Conservation (phyloP, 2,888 invertebrate genomes). For the Drosophila infuscata region DNA sequence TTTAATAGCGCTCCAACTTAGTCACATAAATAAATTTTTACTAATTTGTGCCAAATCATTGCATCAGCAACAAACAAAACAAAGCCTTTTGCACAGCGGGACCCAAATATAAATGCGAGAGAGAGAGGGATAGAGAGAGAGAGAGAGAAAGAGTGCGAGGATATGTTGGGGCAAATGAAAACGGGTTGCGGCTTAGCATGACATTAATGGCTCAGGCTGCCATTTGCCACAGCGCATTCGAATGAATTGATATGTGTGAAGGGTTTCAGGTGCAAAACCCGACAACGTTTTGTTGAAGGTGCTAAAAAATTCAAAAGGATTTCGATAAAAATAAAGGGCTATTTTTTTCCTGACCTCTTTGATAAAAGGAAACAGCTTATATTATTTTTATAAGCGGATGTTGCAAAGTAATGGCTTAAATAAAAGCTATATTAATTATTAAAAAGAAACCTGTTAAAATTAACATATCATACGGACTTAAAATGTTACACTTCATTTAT, state of each 20-base stretch:
- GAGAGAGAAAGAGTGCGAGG: not conserved
- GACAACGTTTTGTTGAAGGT: slow-evolving; percentile 24
- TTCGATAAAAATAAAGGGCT: slow-evolving; percentile 12
- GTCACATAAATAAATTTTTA: slow-evolving; percentile 70
- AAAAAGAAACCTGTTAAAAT: not conserved
- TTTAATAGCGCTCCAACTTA: slow-evolving; percentile 58
- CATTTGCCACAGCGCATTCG: slow-evolving; percentile 10
- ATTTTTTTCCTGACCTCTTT: not conserved
- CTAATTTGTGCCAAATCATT: slow-evolving; percentile 71
- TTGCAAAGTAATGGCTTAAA: slow-evolving; percentile 17
- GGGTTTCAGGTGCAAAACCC: slow-evolving; percentile 29
- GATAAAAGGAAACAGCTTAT: slow-evolving; percentile 19
- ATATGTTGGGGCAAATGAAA: slow-evolving; percentile 32
- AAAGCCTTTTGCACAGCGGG: slow-evolving; percentile 22
- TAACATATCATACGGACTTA: not conserved
- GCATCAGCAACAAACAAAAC: slow-evolving; percentile 24
- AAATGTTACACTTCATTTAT: not conserved
- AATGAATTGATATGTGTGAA: slow-evolving; percentile 49
- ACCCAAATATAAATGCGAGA: not conserved
- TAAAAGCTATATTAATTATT: slow-evolving; percentile 4
- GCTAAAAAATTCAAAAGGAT: slow-evolving; percentile 35
- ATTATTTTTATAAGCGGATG: slow-evolving; percentile 20
- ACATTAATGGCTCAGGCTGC: slow-evolving; percentile 44
- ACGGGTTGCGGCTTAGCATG: slow-evolving; percentile 55
- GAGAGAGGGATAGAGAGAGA: not conserved